Evolutionary conservation across 2,797 vertebrate species (phyloP).

Genomic region (Tauraco hartlaubi): DNA sequence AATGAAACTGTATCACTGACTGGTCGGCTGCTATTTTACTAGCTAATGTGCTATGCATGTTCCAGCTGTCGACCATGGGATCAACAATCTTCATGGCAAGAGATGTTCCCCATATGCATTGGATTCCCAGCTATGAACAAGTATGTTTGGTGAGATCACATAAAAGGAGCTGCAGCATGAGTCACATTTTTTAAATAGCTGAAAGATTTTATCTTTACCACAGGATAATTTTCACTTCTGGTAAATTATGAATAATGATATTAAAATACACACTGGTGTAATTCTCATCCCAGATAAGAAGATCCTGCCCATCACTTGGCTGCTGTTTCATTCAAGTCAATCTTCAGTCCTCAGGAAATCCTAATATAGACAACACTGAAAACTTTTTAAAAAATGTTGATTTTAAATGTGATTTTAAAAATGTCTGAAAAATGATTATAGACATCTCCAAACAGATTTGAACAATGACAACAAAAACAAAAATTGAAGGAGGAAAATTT

Average conservation of each 20-base stretch:
- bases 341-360: neutral
- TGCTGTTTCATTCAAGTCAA: neutral
- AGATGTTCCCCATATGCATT: neutral
- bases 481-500: neutral
- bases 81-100: neutral
- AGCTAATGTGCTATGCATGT: neutral
- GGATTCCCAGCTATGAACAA: constrained; percentile 22
- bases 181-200: constrained; percentile 49
- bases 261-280: constrained; percentile 31
- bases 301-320: neutral
- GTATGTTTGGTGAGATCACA: neutral
- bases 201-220: constrained; percentile 27
- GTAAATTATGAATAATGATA: constrained; percentile 30
- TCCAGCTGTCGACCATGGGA: neutral
- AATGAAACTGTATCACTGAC: neutral
- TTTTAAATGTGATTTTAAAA: no score
- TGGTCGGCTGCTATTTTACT: neutral
- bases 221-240: constrained; percentile 34
- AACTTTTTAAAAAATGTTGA: neutral
- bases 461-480: neutral
- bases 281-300: neutral
- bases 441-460: neutral
- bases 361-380: neutral
- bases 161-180: neutral
- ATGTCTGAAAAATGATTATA: neutral